Conservation (phyloP, 2,113 vertebrate genomes). For the Siphamia tubifer region DNA sequence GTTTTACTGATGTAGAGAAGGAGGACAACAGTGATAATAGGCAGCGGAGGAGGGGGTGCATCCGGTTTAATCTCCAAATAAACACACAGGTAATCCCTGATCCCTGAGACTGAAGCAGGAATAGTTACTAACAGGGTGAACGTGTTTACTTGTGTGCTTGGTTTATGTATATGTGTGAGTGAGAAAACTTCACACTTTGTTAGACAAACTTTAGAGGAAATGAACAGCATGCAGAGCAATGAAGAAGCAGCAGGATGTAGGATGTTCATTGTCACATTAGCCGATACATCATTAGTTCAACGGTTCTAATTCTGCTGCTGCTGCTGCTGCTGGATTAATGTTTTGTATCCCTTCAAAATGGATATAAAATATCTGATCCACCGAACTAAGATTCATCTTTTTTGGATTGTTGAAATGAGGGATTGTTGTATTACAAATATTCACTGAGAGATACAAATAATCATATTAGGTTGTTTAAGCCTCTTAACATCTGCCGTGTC, state of each 20-base stretch:
- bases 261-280: slow-evolving; percentile 56
- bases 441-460: background rate
- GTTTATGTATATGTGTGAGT: background rate
- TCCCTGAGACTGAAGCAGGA: too few relatives aligned
- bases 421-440: background rate
- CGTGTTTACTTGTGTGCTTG: background rate
- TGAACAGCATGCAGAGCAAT: slow-evolving; percentile 42
- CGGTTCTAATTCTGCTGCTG: slow-evolving; percentile 15
- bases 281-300: slow-evolving; percentile 48
- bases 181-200: background rate
- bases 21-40: too few relatives aligned
- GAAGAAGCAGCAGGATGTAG: slow-evolving; percentile 39
- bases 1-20: too few relatives aligned
- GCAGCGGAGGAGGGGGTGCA: too few relatives aligned
- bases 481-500: too few relatives aligned
- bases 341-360: slow-evolving; percentile 12
- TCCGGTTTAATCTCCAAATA: too few relatives aligned
- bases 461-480: too few relatives aligned
- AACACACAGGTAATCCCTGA: too few relatives aligned
- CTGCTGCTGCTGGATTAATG: slow-evolving; percentile 17
- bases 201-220: slow-evolving; percentile 25
- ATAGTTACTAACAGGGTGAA: too few relatives aligned
- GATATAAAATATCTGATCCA: background rate
- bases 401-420: background rate
- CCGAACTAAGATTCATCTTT: background rate